Conservation (phyloP, 1,140 invertebrate species). For the Apolygus lucorum region DNA sequence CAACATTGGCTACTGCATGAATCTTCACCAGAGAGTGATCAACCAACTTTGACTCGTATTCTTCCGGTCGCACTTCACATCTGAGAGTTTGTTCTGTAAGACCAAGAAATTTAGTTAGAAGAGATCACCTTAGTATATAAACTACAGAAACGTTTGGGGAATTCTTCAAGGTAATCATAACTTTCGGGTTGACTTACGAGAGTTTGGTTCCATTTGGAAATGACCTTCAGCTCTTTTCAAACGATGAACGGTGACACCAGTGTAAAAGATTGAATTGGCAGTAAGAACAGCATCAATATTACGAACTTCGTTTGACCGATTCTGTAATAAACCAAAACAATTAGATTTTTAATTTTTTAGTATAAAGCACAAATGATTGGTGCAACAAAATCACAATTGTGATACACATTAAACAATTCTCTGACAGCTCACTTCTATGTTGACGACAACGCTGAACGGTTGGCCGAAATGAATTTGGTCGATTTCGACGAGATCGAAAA, state of each 20-base stretch:
- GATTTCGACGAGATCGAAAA: conserved; percentile 58
- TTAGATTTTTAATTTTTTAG: background rate
- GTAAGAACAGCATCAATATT: conserved; percentile 53
- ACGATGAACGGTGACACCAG: conserved; percentile 53
- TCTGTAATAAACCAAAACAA: no score
- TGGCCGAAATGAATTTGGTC: conserved; percentile 56
- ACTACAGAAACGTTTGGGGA: no score
- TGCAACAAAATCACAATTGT: no score
- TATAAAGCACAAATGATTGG: no score
- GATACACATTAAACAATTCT: no score
- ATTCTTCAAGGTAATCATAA: no score
- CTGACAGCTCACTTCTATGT: conserved; percentile 45
- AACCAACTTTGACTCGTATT: conserved; percentile 46
- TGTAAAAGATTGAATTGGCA: conserved; percentile 57
- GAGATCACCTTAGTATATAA: no score
- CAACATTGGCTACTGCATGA: conserved; percentile 54
- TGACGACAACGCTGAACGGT: conserved; percentile 54
- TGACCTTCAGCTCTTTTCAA: conserved; percentile 53
- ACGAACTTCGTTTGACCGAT: conserved; percentile 51
- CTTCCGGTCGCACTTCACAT: conserved; percentile 21
- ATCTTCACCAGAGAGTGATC: conserved; percentile 61
- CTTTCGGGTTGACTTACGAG: conserved; percentile 31
- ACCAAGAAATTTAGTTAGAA: no score
- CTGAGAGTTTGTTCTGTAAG: conserved; percentile 28
- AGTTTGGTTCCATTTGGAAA: conserved; percentile 45